Conservation (phyloP, 2,888 invertebrate species). For the Muscina levida region DNA sequence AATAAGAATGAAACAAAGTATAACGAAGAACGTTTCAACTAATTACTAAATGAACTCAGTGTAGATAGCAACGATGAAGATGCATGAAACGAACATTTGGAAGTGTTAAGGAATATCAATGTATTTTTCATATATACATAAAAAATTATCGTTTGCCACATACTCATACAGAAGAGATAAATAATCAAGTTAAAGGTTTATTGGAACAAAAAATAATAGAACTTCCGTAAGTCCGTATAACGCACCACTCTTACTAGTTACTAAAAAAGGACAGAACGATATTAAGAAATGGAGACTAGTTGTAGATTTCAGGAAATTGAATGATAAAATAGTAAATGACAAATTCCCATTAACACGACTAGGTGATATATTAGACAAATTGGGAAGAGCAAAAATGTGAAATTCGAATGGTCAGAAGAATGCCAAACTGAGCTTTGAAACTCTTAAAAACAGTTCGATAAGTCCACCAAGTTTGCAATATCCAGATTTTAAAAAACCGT, state of each 20-base stretch:
- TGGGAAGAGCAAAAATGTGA: no score
- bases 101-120: no score
- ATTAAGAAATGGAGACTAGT: neutral
- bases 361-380: neutral
- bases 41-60: no score
- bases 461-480: conserved; percentile 56
- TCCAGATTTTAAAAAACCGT: conserved; percentile 45
- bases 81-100: no score
- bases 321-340: neutral
- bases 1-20: no score
- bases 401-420: no score
- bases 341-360: conserved; percentile 6
- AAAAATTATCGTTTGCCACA: conserved; percentile 20
- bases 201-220: conserved; percentile 9
- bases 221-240: conserved; percentile 36
- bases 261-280: conserved; percentile 16
- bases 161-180: conserved; percentile 18
- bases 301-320: neutral
- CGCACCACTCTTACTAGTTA: conserved; percentile 33
- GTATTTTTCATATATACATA: no score
- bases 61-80: no score
- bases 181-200: conserved; percentile 1
- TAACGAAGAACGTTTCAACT: no score
- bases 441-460: conserved; percentile 36
- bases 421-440: no score